phyloP scores from a whole-genome alignment of 2,113 vertebrate species.

The Datnioides undecimradiatus region DNA sequence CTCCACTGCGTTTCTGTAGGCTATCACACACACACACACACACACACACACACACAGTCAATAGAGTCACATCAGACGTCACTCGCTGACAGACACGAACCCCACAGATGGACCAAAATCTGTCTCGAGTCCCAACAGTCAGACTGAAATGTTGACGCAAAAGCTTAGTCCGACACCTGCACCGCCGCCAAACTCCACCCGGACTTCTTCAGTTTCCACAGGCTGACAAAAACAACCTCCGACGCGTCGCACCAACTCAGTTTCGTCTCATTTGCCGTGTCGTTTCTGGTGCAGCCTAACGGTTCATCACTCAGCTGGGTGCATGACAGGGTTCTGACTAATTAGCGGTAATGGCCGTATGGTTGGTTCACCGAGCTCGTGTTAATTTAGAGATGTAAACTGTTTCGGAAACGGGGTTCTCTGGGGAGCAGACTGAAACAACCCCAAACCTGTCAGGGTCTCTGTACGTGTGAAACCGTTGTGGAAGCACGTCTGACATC shows the following conservation, averaged over 20 bases:
- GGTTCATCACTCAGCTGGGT: conserved; percentile 58
- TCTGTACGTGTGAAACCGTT: not conserved
- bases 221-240: conserved; percentile 12
- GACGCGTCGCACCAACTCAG: not conserved
- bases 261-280: conserved; percentile 19
- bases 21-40: conserved; percentile 72
- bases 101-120: conserved; percentile 69
- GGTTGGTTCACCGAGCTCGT: conserved; percentile 49
- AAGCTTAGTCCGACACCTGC: conserved; percentile 50
- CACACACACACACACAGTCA: conserved; percentile 37
- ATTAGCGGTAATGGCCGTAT: conserved; percentile 73
- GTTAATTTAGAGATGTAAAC: conserved; percentile 58
- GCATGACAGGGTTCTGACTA: conserved; percentile 58
- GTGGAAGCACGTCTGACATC: not conserved
- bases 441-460: too few relatives aligned
- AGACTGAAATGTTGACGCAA: conserved; percentile 59
- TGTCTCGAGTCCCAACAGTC: conserved; percentile 44
- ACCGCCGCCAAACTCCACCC: conserved; percentile 15
- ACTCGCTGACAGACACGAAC: conserved; percentile 60
- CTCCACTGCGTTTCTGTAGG: conserved; percentile 95
- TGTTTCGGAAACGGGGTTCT: conserved; percentile 24
- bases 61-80: conserved; percentile 53
- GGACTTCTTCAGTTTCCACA: conserved; percentile 10
- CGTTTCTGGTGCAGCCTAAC: conserved; percentile 38
- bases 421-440: conserved; percentile 40